Percentiles rank a stretch among this genome's conserved stretches.
These are phyloP conservation scores for Galbula dea DNA, from an alignment of 2,113 vertebrate genomes.

Conservation along the genomic window DNA sequence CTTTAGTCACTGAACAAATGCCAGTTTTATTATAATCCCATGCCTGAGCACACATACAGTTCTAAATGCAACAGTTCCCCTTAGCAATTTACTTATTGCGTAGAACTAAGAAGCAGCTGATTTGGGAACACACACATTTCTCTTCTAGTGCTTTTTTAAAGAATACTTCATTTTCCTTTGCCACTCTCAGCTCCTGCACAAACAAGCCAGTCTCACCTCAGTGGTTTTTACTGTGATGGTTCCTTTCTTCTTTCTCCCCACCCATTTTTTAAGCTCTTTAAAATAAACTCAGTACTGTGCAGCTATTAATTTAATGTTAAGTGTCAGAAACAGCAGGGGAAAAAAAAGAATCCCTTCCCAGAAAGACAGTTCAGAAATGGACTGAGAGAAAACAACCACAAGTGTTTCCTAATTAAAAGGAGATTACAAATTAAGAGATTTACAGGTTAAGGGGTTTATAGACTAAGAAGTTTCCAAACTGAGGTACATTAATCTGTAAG, in stretches of 20 bases:
- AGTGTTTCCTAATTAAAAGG: neutral
- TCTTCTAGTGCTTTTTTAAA: neutral
- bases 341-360: neutral
- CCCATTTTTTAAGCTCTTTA: neutral
- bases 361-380: neutral
- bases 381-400: neutral
- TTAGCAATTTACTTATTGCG: neutral
- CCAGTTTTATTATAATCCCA: neutral
- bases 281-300: neutral
- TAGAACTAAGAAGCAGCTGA: neutral
- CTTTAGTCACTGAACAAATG: neutral
- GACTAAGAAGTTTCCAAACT: neutral
- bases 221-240: neutral
- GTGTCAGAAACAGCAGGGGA: neutral
- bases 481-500: neutral
- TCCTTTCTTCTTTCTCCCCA: neutral
- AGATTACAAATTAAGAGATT: neutral
- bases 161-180: neutral
- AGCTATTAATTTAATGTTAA: neutral
- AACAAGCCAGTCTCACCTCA: neutral
- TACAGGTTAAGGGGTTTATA: neutral
- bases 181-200: neutral
- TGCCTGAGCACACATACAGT: neutral
- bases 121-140: neutral
- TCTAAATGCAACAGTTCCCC: neutral